Evolutionary conservation across 2,797 vertebrate genomes (phyloP), one percentile per base, ranked within the genome.

Genomic region (Enteromius radiatus): DNA sequence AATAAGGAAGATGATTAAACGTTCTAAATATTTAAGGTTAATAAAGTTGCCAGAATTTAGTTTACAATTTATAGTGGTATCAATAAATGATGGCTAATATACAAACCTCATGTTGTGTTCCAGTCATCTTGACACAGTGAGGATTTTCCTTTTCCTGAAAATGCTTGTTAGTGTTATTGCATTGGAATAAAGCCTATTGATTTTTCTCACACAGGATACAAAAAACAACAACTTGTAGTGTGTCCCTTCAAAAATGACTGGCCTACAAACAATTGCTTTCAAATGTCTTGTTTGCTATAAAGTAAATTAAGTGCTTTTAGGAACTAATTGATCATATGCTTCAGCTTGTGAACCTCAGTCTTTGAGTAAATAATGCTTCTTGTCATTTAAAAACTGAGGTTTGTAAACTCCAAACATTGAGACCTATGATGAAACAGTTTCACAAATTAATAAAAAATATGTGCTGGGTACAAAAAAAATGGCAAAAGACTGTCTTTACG

Each of bases 1-100:
- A 33, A 10, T 3, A 0, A 54, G 19, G n/a, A 21, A 9, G 0
- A 1, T 11, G 43, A 0, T 61, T 7, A 15, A 12, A 23, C 6
- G 19, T 0, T 41, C 1, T 10, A 10, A 0, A 2, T 1, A 3
- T n/a, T n/a, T 1, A 0, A 15, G 45, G 5, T 4, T 4, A 47
- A 28, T 26, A 3, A 14, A 23, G 21, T 4, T 3, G n/a, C 11
- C 5, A 23, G 21, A 69, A 71, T 26, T 45, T 47, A 21, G 28
- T 49, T 49, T 31, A 71, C 7, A 11, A 19, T 31, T 49, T 47
- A 10, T 49, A 31, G 45, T 1, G 23, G 11, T 6, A 23, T 14
- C 36, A 21, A 12, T 11, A 19, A 21, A 31, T 71, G 1, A 49
- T 21, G 31, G 26, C 11, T 21, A 49, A 31, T 33, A 31, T 12